Percentiles rank a stretch among this genome's conserved stretches.
phyloP scores from a whole-genome alignment of 2,113 vertebrate genomes.

The Daphoenositta chrysoptera region DNA sequence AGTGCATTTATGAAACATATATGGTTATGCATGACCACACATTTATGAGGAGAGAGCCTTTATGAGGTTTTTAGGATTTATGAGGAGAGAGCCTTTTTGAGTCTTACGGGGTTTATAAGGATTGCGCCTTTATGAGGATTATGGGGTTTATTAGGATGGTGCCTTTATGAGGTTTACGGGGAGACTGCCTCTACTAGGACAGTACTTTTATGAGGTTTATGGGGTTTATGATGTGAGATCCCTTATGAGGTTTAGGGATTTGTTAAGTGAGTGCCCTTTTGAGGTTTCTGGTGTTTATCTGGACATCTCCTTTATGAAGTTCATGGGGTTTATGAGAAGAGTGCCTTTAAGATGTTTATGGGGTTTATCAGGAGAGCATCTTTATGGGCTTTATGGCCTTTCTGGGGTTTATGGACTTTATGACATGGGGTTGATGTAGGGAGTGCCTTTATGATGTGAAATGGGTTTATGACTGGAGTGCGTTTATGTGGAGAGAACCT shows the following conservation, averaged over 20 bases:
- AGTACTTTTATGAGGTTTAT: not conserved
- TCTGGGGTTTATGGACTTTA: not conserved
- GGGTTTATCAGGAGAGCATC: not conserved
- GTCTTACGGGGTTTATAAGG: not conserved
- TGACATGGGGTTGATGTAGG: not conserved
- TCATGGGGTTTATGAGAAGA: not conserved
- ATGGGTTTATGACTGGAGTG: fast-evolving
- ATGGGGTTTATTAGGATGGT: too few relatives aligned
- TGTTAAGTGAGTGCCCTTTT: not conserved
- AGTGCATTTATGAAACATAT: not conserved
- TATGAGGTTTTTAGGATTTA: not conserved
- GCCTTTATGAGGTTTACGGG: not conserved
- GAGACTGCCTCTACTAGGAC: too few relatives aligned
- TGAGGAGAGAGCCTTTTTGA: not conserved
- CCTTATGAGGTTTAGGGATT: not conserved
- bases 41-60: not conserved
- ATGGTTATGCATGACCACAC: not conserved
- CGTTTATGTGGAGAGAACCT: not conserved
- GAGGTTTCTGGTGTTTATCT: not conserved
- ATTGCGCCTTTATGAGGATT: not conserved
- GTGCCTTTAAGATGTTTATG: not conserved
- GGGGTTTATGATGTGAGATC: not conserved
- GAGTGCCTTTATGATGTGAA: fast-evolving
- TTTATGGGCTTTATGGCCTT: not conserved
- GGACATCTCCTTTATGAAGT: not conserved